A percentile compares a stretch with the other conserved stretches of the same genome.
Conservation (phyloP, 2,797 vertebrate genomes). For the Synanceia verrucosa region DNA sequence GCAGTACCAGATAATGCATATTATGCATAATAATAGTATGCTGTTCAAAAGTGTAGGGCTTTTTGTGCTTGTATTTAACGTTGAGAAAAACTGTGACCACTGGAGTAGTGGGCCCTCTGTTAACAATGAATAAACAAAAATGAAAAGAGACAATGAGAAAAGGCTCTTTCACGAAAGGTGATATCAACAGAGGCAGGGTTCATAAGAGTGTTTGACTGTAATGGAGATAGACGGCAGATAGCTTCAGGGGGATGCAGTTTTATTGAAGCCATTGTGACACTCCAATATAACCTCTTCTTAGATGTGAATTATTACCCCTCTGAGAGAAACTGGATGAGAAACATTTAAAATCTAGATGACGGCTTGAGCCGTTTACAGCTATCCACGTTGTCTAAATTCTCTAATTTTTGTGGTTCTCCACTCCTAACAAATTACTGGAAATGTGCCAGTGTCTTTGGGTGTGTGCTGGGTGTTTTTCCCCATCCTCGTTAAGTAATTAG, state of each 20-base stretch:
- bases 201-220: constrained; percentile 76
- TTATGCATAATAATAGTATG: constrained; percentile 10
- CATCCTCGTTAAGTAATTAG: constrained; percentile 74
- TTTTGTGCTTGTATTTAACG: constrained; percentile 29
- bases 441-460: constrained; percentile 13
- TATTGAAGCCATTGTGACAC: constrained; percentile 78
- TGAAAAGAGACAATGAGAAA: constrained; percentile 61
- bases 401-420: constrained; percentile 8
- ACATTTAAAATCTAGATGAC: constrained; percentile 56
- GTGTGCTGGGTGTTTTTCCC: constrained; percentile 20
- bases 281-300: constrained; percentile 74
- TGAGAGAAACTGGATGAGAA: constrained; percentile 56
- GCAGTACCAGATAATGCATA: not conserved
- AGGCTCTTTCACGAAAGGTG: constrained; percentile 73
- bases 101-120: constrained; percentile 23
- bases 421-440: constrained; percentile 16
- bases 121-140: constrained; percentile 67
- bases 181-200: constrained; percentile 74
- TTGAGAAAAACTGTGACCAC: constrained; percentile 38
- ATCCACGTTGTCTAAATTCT: constrained; percentile 13
- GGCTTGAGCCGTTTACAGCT: constrained; percentile 34
- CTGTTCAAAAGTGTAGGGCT: constrained; percentile 1
- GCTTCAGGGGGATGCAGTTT: constrained; percentile 80
- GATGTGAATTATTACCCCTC: constrained; percentile 74
- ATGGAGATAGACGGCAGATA: constrained; percentile 81